Percentiles rank a stretch among this genome's conserved stretches.
phyloP scores from a whole-genome alignment of 1,140 invertebrate species.

The Eumaeus atala region DNA sequence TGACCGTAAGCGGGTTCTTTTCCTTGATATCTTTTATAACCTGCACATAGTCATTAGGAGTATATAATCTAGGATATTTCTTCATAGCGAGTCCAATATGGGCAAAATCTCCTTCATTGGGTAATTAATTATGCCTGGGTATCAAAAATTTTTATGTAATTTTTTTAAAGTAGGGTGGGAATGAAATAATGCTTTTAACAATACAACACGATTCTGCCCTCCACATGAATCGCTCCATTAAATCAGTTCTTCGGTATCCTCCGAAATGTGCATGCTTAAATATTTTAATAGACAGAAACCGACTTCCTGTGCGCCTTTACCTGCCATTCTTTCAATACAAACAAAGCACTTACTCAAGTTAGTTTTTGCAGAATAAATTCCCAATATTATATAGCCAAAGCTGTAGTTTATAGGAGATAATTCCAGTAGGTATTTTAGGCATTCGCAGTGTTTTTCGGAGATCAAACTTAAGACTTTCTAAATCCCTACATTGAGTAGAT shows the following conservation, averaged over 20 bases:
- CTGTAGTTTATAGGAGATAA: no score
- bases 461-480: slow-evolving; percentile 17
- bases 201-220: neutral
- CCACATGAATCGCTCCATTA: no score
- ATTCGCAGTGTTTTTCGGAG: neutral
- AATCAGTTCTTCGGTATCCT: no score
- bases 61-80: slow-evolving; percentile 13
- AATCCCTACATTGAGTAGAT: slow-evolving; percentile 10
- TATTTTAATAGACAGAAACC: no score
- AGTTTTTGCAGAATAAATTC: no score
- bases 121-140: neutral
- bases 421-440: no score
- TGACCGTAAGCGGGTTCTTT: slow-evolving; percentile 18
- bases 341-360: no score
- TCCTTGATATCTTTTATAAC: slow-evolving; percentile 15
- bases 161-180: neutral
- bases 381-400: no score
- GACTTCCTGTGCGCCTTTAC: no score
- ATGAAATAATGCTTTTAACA: slow-evolving; percentile 10
- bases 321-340: no score
- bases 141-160: neutral
- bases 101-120: slow-evolving; percentile 11
- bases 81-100: slow-evolving; percentile 13
- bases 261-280: no score
- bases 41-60: slow-evolving; percentile 11